Evolutionary conservation across 2,113 vertebrate genomes (phyloP), one percentile per base, ranked within the genome.

Genomic region (Mormyrus iriodes): DNA sequence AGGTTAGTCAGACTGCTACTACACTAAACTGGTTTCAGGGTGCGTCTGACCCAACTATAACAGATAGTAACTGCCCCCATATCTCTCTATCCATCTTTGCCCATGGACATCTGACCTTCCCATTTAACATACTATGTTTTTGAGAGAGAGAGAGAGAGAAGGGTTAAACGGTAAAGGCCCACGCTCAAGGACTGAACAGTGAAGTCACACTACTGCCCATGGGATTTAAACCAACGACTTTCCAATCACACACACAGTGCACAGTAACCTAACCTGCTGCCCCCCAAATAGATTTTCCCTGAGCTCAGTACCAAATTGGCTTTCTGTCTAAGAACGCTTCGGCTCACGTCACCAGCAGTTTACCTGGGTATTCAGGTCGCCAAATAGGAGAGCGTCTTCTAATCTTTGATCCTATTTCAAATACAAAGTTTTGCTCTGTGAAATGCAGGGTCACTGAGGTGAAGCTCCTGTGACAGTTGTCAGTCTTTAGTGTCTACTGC

Each of bases 301-400:
- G 95, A 96, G 95, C 95, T 94, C 93, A 91, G 90, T 88, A 83
- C 89, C 91, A 96, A 96, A 96, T 96, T 95, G 95, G 95, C 95
- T 96, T 96, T 95, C 94, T 90, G 89, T 94, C 49, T 92, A 96
- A 96, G 96, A 95, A 95, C 95, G 95, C 95, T 96, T 96, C 96
- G 88, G 92, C 92, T 92, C 91, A 94, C 94, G 94, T 95, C 95
- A 95, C 90, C 90, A 83, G n/a, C 91, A 91, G 93, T 91, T 93
- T 92, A 88, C 90, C 91, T 87, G 87, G 88, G 90, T 93, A 95
- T 94, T 90, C 94, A 94, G 95, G 95, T 95, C 95, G 95, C 91
- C 91, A 91, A 85, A n/a, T 91, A 93, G 91, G 92, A 93, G 91
- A 92, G 93, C 91, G 91, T 90, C 52, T 13, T 4, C 88, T 94